A percentile compares a stretch with the other conserved stretches of the same genome.
Conservation (phyloP, 2,797 vertebrate genomes). For the Sarcoramphus papa region DNA sequence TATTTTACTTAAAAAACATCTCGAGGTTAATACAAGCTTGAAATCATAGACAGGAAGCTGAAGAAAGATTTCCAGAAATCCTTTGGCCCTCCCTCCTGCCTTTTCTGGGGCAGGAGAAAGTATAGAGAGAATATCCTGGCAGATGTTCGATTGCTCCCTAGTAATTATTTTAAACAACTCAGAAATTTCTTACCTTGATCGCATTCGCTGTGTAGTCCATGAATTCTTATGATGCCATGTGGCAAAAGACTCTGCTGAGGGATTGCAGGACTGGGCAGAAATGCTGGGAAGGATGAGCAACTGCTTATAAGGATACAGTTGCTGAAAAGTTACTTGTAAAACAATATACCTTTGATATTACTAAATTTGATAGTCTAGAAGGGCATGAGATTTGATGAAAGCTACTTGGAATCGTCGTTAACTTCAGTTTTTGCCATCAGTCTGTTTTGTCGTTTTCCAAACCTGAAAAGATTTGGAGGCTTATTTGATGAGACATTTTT, state of each 20-base stretch:
- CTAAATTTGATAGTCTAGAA: background rate
- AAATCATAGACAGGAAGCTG: background rate
- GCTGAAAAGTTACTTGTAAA: background rate
- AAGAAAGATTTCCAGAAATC: background rate
- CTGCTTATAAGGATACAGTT: background rate
- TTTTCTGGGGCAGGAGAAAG: background rate
- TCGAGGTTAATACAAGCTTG: background rate
- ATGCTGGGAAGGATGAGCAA: background rate
- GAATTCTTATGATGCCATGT: background rate
- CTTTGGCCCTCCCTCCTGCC: background rate
- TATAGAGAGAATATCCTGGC: background rate
- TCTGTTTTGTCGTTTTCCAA: background rate
- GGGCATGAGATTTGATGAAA: background rate
- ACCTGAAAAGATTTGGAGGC: background rate
- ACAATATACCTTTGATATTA: background rate
- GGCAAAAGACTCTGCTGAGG: background rate
- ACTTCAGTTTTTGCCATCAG: background rate
- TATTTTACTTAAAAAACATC: background rate
- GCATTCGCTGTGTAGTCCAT: rapidly evolving
- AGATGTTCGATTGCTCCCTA: background rate
- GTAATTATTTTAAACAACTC: background rate
- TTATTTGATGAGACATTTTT: background rate
- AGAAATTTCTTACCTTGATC: background rate
- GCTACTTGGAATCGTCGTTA: background rate
- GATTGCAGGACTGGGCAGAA: background rate